phyloP scores from a whole-genome alignment of 2,888 invertebrate species.

The Drosophila atroscutellata region DNA sequence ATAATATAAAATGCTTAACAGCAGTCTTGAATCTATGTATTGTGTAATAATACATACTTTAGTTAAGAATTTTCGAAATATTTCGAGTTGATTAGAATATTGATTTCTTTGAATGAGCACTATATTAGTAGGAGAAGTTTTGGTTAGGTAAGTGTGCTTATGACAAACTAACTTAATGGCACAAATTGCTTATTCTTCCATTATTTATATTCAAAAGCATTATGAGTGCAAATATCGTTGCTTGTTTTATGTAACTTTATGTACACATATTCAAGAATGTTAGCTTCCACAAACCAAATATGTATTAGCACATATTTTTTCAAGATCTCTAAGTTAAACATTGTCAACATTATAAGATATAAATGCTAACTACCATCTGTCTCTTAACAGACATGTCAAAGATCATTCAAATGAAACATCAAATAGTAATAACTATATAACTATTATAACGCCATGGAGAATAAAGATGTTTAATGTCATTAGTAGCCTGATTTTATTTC shows the following conservation, averaged over 20 bases:
- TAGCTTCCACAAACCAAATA: neutral
- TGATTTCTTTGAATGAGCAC: neutral
- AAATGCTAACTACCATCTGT: neutral
- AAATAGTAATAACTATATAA: neutral
- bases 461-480: slow-evolving; percentile 1
- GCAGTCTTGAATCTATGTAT: too few relatives aligned
- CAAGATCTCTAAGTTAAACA: neutral
- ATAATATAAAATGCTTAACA: too few relatives aligned
- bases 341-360: neutral
- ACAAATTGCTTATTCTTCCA: neutral
- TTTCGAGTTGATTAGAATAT: too few relatives aligned
- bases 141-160: neutral
- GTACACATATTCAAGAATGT: neutral
- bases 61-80: too few relatives aligned
- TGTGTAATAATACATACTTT: too few relatives aligned
- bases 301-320: neutral
- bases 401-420: neutral
- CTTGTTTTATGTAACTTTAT: neutral
- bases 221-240: neutral
- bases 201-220: neutral
- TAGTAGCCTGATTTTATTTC: slow-evolving; percentile 2
- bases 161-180: neutral
- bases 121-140: neutral
- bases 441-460: neutral
- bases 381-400: neutral